Percentiles rank a stretch among this genome's conserved stretches.
phyloP scores from a whole-genome alignment of 2,888 invertebrate species.

The Exephanes ischioxanthus region DNA sequence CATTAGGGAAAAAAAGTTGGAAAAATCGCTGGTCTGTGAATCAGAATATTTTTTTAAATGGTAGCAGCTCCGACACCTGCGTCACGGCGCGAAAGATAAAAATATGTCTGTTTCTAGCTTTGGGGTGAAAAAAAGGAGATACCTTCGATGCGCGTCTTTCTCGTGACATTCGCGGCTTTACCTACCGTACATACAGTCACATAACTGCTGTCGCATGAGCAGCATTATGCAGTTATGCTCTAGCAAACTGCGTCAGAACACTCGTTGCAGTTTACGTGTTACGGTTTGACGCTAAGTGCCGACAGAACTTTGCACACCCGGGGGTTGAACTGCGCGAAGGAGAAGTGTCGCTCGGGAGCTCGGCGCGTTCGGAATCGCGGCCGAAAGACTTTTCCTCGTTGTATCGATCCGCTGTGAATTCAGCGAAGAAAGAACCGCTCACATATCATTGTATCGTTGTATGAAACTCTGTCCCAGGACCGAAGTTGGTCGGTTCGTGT shows the following conservation, averaged over 20 bases:
- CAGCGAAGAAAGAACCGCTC: conserved; percentile 2
- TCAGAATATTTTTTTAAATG: background rate
- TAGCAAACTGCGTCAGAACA: conserved; percentile 43
- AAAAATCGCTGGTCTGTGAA: background rate
- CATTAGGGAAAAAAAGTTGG: conserved; percentile 11
- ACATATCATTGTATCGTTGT: background rate
- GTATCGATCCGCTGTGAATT: conserved; percentile 30
- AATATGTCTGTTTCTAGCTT: background rate
- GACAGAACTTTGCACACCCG: conserved; percentile 55
- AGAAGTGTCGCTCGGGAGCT: conserved; percentile 37
- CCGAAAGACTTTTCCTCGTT: conserved; percentile 6
- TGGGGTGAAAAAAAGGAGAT: background rate
- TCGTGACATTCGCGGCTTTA: background rate
- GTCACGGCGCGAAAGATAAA: background rate
- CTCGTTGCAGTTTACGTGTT: conserved; percentile 43
- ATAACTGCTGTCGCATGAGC: conserved; percentile 16
- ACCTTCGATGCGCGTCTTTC: background rate
- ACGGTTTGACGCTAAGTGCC: conserved; percentile 59
- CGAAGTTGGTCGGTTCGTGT: conserved; percentile 7
- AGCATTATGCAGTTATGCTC: conserved; percentile 42
- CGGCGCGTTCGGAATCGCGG: conserved; percentile 11
- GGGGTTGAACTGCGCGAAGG: conserved; percentile 30
- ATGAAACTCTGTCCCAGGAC: background rate
- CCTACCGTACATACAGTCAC: background rate
- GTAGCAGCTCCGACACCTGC: background rate